These are phyloP conservation scores for Ectemnius continuus DNA, from an alignment of 2,888 invertebrate genomes.

Conservation along the genomic window DNA sequence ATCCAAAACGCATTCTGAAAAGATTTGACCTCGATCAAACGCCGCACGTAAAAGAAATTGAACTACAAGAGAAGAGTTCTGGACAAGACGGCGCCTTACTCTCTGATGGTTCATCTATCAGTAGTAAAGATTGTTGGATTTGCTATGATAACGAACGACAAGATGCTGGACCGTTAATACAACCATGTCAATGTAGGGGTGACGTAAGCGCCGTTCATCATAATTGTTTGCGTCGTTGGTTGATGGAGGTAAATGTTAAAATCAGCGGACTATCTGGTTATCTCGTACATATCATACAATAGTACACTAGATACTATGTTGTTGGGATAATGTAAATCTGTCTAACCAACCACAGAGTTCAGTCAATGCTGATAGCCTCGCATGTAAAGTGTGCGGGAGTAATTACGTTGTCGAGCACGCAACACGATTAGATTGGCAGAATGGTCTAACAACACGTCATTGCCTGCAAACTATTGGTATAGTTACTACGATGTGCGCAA, in stretches of 20 bases:
- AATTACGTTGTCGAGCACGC: constrained; percentile 89
- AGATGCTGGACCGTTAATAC: constrained; percentile 88
- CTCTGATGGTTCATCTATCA: constrained; percentile 78
- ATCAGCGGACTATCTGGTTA: not conserved
- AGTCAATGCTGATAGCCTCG: constrained; percentile 83
- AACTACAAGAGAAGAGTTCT: constrained; percentile 70
- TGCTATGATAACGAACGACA: constrained; percentile 91
- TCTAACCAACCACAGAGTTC: constrained; percentile 80
- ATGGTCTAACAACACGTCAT: constrained; percentile 89
- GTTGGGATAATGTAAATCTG: not conserved
- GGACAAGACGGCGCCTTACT: constrained; percentile 63
- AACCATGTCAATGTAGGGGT: constrained; percentile 93
- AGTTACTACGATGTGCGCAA: constrained; percentile 88
- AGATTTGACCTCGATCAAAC: constrained; percentile 78
- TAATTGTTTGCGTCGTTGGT: constrained; percentile 93
- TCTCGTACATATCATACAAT: constrained; percentile 37
- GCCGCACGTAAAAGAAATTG: constrained; percentile 72
- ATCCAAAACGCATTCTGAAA: constrained; percentile 91
- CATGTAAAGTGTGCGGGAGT: constrained; percentile 92
- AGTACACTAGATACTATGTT: no score
- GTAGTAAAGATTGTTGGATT: constrained; percentile 92
- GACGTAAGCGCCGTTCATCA: constrained; percentile 96
- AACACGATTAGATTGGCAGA: constrained; percentile 89
- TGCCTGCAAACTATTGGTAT: constrained; percentile 91
- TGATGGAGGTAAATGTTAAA: constrained; percentile 85